Base-by-base conservation (phyloP, 2,888 invertebrate genomes). In the Archaeoteleia sp. region DNA sequence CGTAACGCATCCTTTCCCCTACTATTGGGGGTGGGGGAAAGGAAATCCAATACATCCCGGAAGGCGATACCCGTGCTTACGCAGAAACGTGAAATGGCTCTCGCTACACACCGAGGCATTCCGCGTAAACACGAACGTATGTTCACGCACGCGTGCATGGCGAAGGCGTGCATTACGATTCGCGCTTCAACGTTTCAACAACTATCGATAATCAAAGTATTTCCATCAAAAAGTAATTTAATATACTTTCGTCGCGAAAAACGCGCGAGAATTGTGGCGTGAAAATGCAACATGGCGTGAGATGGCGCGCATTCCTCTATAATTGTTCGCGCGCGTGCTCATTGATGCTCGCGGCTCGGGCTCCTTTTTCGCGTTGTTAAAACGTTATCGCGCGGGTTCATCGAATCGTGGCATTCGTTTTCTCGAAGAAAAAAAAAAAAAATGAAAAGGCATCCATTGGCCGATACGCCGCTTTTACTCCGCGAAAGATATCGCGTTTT, bases 401-500 rank as follows among this genome's bases (percentile, higher is more conserved):
- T 62, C 62, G 62, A 60, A 46, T 71, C 65, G 66, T 54, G 66
- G 73, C 71, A 67, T 67, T 70, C 65, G 67, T 67, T 71, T 58
- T 67, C 65, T 70, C 70, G n/a, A n/a, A n/a, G n/a, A n/a, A n/a
- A n/a, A n/a, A n/a, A n/a, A n/a, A n/a, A n/a, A n/a, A n/a, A n/a
- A n/a, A n/a, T n/a, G n/a, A n/a, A n/a, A n/a, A n/a, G n/a, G n/a
- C 20, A 12, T 14, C 17, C 45, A 25, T 30, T 15, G 6, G n/a
- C 10, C 29, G 1, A 10, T 43, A 20, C 14, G 25, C 13, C 32
- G 27, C 32, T 40, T 55, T 55, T 54, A 37, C 63, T 55, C 30
- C 13, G 43, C 35, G 54, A 30, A 54, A 62, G 57, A 51, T 12
- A 13, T 39, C 42, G 55, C 25, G 37, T n/a, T n/a, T n/a, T n/a